Evolutionary conservation across 2,113 vertebrate genomes (phyloP).

Genomic region (Microcebus jonahi): DNA sequence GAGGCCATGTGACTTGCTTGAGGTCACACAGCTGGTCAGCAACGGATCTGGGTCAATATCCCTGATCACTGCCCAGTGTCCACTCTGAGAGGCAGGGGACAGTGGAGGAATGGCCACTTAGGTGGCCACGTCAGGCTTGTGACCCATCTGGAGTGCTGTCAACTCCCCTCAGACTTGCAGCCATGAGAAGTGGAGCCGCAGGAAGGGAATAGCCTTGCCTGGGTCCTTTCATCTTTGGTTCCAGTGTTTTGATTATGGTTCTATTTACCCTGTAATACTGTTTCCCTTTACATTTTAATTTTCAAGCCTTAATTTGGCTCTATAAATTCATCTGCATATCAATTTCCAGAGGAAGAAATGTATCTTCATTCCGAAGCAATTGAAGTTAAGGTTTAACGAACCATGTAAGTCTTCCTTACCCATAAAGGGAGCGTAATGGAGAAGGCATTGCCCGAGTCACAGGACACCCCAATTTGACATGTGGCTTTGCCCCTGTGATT

Average conservation of each 20-base stretch:
- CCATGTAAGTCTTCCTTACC: not conserved
- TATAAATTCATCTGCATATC: not conserved
- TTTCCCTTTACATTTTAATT: not conserved
- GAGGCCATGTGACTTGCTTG: not conserved
- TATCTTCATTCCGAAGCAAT: slow-evolving; percentile 27
- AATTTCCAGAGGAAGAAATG: not conserved
- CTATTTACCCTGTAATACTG: not conserved
- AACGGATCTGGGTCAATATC: not conserved
- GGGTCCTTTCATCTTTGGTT: not conserved
- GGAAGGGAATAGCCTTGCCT: not conserved
- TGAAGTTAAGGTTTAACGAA: slow-evolving; percentile 48
- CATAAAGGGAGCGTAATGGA: not conserved
- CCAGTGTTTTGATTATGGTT: not conserved
- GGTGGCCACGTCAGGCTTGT: not conserved
- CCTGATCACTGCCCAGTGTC: not conserved
- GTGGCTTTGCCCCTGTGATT: not conserved
- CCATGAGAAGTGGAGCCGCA: not conserved
- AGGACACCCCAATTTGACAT: not conserved
- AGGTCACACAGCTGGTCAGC: not conserved
- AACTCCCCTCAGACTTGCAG: not conserved
- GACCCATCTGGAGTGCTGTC: fast-evolving
- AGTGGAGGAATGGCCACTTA: fast-evolving
- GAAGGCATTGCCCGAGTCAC: not conserved
- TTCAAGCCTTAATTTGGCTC: not conserved
- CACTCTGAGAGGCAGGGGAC: not conserved